A percentile compares a stretch with the other conserved stretches of the same genome.
Evolutionary conservation across 2,888 invertebrate species (phyloP).

Genomic region (Timandra comae): DNA sequence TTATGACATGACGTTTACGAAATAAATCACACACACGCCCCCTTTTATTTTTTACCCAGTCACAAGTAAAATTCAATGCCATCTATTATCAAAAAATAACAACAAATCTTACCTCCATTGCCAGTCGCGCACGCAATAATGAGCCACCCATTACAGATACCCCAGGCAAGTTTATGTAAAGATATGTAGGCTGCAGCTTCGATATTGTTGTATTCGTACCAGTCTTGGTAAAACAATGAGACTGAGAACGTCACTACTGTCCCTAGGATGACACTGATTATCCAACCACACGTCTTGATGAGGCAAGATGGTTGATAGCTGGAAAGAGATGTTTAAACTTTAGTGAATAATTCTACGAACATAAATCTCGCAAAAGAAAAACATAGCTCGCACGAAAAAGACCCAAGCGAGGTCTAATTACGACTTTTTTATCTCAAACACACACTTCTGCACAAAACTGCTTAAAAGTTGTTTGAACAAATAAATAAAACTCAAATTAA

Average conservation of each 20-base stretch:
- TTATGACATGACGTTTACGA: too few relatives aligned
- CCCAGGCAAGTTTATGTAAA: conserved; percentile 82
- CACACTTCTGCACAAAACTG: too few relatives aligned
- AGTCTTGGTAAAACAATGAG: conserved; percentile 79
- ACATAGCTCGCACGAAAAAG: too few relatives aligned
- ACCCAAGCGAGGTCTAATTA: too few relatives aligned
- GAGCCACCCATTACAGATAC: conserved; percentile 81
- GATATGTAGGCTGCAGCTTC: conserved; percentile 81
- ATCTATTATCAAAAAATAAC: too few relatives aligned
- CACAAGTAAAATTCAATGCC: too few relatives aligned
- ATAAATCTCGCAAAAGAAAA: too few relatives aligned
- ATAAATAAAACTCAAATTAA: too few relatives aligned
- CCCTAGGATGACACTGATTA: conserved; percentile 58
- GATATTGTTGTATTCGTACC: conserved; percentile 72
- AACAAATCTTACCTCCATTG: conserved; percentile 80
- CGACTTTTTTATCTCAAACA: too few relatives aligned
- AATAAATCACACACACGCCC: too few relatives aligned
- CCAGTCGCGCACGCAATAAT: conserved; percentile 82
- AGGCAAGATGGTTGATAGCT: conserved; percentile 51
- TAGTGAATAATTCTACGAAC: background rate
- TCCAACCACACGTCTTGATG: conserved; percentile 53
- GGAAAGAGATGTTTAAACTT: conserved; percentile 20
- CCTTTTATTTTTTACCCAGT: too few relatives aligned
- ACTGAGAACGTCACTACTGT: conserved; percentile 78
- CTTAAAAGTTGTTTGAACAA: too few relatives aligned